Evolutionary conservation across 2,888 invertebrate genomes (phyloP).

Genomic region (Chirona hameri): DNA sequence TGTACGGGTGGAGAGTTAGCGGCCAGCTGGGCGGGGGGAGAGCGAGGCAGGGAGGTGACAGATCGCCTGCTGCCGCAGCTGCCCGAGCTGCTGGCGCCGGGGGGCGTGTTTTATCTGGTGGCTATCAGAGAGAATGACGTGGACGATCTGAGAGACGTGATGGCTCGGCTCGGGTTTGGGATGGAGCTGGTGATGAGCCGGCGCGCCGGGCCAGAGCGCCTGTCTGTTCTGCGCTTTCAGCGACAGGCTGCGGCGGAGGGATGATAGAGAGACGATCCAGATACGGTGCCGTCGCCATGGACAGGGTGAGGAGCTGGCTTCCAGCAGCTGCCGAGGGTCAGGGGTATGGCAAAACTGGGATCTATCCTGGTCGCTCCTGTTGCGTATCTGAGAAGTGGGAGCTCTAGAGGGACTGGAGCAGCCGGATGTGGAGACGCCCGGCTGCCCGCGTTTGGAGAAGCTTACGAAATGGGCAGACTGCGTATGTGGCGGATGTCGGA

Average conservation of each 20-base stretch:
- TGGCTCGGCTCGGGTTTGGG: constrained; percentile 58
- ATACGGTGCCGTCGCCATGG: no score
- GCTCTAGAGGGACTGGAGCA: no score
- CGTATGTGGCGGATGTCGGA: no score
- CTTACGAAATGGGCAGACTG: no score
- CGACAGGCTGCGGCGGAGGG: neutral
- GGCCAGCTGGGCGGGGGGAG: constrained; percentile 54
- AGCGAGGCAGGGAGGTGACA: constrained; percentile 60
- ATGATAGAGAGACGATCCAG: no score
- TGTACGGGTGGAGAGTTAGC: constrained; percentile 49
- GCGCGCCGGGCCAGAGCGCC: constrained; percentile 78
- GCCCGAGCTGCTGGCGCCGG: constrained; percentile 63
- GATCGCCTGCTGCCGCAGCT: constrained; percentile 63
- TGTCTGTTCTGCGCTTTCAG: constrained; percentile 61
- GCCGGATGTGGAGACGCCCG: no score
- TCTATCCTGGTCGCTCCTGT: no score
- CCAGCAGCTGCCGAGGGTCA: no score
- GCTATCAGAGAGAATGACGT: constrained; percentile 85
- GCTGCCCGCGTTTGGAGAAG: no score
- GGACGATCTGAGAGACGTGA: constrained; percentile 60
- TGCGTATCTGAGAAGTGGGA: no score
- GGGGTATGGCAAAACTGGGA: no score
- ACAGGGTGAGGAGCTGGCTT: no score
- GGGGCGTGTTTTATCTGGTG: constrained; percentile 82
- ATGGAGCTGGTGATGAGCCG: constrained; percentile 64